Conservation (phyloP, 2,797 vertebrate species). For the Cyclura pinguis region DNA sequence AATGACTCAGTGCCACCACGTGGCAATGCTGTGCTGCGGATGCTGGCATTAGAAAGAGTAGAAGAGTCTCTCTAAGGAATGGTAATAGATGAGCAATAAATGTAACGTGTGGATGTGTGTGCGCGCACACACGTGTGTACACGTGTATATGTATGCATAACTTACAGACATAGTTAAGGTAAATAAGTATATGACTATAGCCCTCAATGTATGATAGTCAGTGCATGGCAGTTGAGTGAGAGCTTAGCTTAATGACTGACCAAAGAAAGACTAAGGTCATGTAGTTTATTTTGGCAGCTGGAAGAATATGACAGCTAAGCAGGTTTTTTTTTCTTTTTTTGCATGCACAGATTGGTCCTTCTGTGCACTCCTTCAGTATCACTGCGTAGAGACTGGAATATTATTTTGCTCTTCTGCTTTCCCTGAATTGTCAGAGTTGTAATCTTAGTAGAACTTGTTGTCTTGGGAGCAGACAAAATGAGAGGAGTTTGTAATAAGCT, state of each 20-base stretch:
- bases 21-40: conserved; percentile 51
- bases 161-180: background rate
- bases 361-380: background rate
- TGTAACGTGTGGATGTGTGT: background rate
- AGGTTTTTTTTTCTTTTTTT: background rate
- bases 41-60: conserved; percentile 72
- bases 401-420: background rate
- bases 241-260: background rate
- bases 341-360: background rate
- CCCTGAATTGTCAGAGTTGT: background rate
- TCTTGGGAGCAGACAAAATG: background rate
- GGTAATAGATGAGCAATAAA: background rate
- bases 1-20: conserved; percentile 22
- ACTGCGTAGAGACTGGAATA: background rate
- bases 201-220: background rate
- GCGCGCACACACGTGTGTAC: background rate
- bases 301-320: background rate
- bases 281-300: background rate
- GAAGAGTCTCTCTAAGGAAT: conserved; percentile 41
- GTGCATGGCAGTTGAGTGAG: background rate
- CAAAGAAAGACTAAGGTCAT: background rate
- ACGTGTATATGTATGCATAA: background rate
- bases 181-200: background rate
- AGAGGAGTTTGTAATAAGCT: background rate
- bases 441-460: background rate